Base-by-base conservation (phyloP, 2,113 vertebrate species). In the Chauna torquata region DNA sequence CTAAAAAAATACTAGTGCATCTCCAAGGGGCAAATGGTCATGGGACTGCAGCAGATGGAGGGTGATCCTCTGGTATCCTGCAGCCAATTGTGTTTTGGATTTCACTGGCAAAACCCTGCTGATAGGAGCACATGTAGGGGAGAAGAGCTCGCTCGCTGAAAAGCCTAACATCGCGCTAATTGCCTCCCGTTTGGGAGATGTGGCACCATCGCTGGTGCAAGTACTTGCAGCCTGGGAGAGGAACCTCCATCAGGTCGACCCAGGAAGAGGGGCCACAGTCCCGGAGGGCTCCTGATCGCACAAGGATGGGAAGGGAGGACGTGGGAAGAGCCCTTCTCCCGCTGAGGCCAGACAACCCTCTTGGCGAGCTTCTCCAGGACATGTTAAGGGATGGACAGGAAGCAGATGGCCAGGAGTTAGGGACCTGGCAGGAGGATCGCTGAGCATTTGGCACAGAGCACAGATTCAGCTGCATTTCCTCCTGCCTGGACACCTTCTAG, bases 81-180 rank as follows among this genome's bases (percentile, higher is more conserved):
- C 59, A 82, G 93, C 72, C 86, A 96, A 55, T 92, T 95, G 59
- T 5, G 78, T 44, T 84, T 97, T 96, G 95, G 93, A 96, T 89
- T 44, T 42, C 81, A 22, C 77, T 47, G 38, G 47, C 12, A 3
- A 86, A 71, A 4, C 69, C 88, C 93, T 78, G 91, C 83, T 78
- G 94, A 16, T 23, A 23, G 0, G 12, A 62, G 24, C 1, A 36
- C 45, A 8, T 0, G 1, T 2, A 24, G 11, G 2, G 18, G 42
- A 45, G 80, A 28, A 54, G 65, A 89, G 12, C 5, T 47, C 0
- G 0, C 47, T 20, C 1, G 2, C 74, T 52, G 47, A 25, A 69
- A 80, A 72, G 10, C 66, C 89, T 36, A 34, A 82, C 81, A 50
- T 14, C 6, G 0, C 1, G 18, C 42, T 19, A 75, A 81, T n/a